phyloP scores from a whole-genome alignment of 2,113 vertebrate species.

The Aphelocoma coerulescens region DNA sequence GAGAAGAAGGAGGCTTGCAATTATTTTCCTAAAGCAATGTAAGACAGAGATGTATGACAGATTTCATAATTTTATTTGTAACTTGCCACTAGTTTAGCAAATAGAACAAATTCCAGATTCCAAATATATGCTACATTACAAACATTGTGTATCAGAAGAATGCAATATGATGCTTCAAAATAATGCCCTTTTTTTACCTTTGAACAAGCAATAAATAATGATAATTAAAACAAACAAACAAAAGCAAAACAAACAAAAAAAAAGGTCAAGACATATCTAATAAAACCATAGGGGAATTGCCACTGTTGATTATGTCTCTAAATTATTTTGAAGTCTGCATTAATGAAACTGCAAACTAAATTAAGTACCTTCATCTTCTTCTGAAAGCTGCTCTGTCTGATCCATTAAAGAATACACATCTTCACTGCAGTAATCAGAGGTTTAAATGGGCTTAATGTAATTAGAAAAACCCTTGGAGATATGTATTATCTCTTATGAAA shows the following conservation, averaged over 20 bases:
- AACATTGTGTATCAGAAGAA: neutral
- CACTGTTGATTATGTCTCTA: neutral
- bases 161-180: neutral
- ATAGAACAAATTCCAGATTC: neutral
- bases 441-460: slow-evolving; percentile 35
- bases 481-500: slow-evolving; percentile 13
- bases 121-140: neutral
- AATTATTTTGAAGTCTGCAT: slow-evolving; percentile 33
- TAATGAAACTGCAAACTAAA: slow-evolving; percentile 38
- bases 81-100: neutral
- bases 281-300: neutral
- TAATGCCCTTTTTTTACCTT: neutral
- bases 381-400: neutral
- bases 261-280: neutral
- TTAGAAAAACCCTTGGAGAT: slow-evolving; percentile 28
- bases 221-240: neutral
- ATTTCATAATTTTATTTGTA: neutral
- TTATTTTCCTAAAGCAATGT: neutral
- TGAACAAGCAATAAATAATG: neutral
- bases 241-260: neutral
- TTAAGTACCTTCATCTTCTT: slow-evolving; percentile 20
- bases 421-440: slow-evolving; percentile 1
- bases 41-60: neutral
- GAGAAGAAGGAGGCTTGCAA: neutral
- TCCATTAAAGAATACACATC: slow-evolving; percentile 4